A percentile compares a stretch with the other conserved stretches of the same genome.
These are phyloP conservation scores for Mormyrops boulengeri DNA, from an alignment of 2,797 vertebrate species.

Conservation along the genomic window DNA sequence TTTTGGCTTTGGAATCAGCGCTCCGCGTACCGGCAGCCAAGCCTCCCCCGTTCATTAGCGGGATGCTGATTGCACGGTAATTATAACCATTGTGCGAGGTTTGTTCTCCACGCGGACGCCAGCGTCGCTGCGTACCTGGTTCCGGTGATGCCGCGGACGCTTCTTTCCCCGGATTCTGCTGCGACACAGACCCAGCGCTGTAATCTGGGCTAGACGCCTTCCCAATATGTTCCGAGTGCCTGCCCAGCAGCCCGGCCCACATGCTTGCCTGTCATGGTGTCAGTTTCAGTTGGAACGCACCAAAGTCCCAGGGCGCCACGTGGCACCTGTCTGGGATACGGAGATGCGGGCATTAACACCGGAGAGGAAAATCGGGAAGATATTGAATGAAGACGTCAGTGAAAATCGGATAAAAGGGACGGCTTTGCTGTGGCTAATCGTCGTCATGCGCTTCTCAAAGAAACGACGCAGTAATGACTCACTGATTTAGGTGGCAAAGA, in stretches of 20 bases:
- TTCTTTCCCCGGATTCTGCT: background rate
- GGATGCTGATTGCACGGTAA: background rate
- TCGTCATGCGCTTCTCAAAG: conserved; percentile 14
- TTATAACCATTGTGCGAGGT: background rate
- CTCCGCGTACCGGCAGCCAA: background rate
- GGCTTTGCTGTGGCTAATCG: conserved; percentile 14
- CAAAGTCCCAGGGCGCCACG: conserved; percentile 13
- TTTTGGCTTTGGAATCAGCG: conserved; percentile 1
- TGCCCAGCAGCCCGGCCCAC: conserved; percentile 22
- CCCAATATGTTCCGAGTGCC: background rate
- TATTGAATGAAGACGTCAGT: conserved; percentile 26
- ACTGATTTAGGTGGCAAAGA: background rate
- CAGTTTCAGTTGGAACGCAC: conserved; percentile 23
- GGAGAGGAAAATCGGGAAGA: background rate
- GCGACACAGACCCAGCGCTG: background rate
- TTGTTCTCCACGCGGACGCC: background rate
- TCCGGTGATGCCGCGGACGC: background rate
- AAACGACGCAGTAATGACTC: background rate
- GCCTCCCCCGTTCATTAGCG: background rate
- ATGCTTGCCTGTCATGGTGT: conserved; percentile 23
- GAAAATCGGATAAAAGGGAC: conserved; percentile 16
- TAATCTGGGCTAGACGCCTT: background rate
- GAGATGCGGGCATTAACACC: conserved; percentile 24
- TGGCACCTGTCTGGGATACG: conserved; percentile 24
- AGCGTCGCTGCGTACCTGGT: background rate